Conservation (phyloP, 2,888 invertebrate genomes). For the Neoaliturus tenellus region DNA sequence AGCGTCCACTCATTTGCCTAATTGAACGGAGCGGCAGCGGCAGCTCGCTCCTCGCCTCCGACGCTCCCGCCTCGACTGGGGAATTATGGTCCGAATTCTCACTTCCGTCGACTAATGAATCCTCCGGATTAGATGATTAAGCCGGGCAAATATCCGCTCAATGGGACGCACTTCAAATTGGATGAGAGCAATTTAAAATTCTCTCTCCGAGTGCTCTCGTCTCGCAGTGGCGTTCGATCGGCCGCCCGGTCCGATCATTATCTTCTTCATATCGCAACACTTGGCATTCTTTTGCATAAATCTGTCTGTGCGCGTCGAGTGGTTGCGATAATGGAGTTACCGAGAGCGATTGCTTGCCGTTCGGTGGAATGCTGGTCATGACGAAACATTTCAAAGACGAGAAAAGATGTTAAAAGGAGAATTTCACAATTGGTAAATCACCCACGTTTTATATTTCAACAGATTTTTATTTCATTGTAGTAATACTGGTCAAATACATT, state of each 20-base stretch:
- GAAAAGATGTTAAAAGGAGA: too few relatives aligned
- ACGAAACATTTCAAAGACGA: too few relatives aligned
- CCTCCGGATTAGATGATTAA: constrained; percentile 61
- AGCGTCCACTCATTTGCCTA: constrained; percentile 61
- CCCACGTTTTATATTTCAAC: too few relatives aligned
- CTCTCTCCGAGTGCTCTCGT: constrained; percentile 37
- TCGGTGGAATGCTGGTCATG: too few relatives aligned
- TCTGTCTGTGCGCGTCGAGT: not conserved
- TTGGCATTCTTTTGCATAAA: constrained; percentile 11
- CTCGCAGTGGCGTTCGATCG: constrained; percentile 7
- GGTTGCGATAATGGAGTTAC: constrained; percentile 32
- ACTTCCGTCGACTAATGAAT: constrained; percentile 61
- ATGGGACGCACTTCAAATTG: constrained; percentile 55
- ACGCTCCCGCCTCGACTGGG: constrained; percentile 17
- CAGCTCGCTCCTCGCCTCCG: not conserved
- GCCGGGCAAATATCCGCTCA: constrained; percentile 49
- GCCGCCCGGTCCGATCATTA: not conserved
- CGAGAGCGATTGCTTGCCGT: too few relatives aligned
- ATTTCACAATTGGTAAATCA: too few relatives aligned
- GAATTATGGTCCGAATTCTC: constrained; percentile 60
- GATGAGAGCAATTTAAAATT: constrained; percentile 58
- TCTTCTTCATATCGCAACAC: constrained; percentile 21
- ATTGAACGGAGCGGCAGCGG: constrained; percentile 56
- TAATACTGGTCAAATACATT: too few relatives aligned
- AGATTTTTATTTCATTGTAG: too few relatives aligned